Conservation (phyloP, 2,888 invertebrate species). For the Lasioglossum villosulum region DNA sequence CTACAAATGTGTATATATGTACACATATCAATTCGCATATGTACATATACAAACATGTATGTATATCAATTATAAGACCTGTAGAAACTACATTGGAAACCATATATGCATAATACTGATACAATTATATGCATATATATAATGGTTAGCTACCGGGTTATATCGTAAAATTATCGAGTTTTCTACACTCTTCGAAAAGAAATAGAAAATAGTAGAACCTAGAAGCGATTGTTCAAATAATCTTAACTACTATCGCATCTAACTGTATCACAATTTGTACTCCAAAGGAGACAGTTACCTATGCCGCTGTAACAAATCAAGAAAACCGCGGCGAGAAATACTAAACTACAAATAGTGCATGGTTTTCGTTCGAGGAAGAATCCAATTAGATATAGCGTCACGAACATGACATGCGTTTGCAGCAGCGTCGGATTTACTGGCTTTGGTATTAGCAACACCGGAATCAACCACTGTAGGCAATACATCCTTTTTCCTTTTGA, state of each 20-base stretch:
- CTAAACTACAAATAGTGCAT: slow-evolving; percentile 98
- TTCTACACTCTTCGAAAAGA: slow-evolving; percentile 23
- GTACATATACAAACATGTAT: slow-evolving; percentile 12
- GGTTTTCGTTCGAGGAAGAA: slow-evolving; percentile 99
- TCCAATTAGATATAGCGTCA: slow-evolving; percentile 97
- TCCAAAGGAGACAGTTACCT: slow-evolving; percentile 97
- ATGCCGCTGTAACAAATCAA: slow-evolving; percentile 98
- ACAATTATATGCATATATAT: slow-evolving; percentile 6
- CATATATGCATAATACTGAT: slow-evolving; percentile 3
- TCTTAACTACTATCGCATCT: slow-evolving; percentile 80
- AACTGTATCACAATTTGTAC: slow-evolving; percentile 89
- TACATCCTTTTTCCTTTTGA: slow-evolving; percentile 88
- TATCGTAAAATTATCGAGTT: slow-evolving; percentile 12
- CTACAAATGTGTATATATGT: slow-evolving; percentile 20
- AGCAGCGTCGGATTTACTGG: slow-evolving; percentile 98
- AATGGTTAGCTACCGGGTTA: slow-evolving; percentile 13
- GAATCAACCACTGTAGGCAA: slow-evolving; percentile 98
- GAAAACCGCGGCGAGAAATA: slow-evolving; percentile 96
- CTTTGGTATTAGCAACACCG: slow-evolving; percentile 98
- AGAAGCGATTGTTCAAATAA: slow-evolving; percentile 13
- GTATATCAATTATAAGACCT: slow-evolving; percentile 16
- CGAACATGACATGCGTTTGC: slow-evolving; percentile 98
- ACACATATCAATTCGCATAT: background rate
- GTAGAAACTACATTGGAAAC: slow-evolving; percentile 23
- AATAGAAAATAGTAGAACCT: slow-evolving; percentile 32